phyloP scores from a whole-genome alignment of 2,888 invertebrate genomes.

The Sinohyriopsis cumingii region DNA sequence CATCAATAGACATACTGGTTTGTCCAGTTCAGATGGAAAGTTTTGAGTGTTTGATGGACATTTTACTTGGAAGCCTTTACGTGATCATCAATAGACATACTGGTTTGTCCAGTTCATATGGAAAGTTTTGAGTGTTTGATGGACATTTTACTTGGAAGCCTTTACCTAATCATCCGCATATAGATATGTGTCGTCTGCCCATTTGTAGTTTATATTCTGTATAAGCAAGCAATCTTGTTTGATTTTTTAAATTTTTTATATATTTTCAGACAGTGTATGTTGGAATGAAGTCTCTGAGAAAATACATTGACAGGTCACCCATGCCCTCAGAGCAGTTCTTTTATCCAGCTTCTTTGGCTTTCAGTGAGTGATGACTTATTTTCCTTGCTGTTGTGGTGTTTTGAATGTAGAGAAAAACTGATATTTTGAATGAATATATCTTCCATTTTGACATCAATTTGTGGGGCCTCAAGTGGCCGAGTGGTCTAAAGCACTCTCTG shows the following conservation, averaged over 20 bases:
- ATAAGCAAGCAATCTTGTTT: not conserved
- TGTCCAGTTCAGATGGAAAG: no score
- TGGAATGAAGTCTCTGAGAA: conserved; percentile 45
- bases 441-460: conserved; percentile 2
- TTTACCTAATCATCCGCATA: not conserved
- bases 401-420: conserved; percentile 1
- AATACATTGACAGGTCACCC: conserved; percentile 73
- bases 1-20: no score
- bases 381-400: not conserved
- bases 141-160: no score
- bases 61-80: no score
- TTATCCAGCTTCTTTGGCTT: conserved; percentile 86
- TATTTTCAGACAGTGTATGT: conserved; percentile 56
- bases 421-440: not conserved
- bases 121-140: no score
- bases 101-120: no score
- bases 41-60: no score
- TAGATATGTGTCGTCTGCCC: not conserved
- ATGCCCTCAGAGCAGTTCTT: conserved; percentile 87
- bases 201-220: not conserved
- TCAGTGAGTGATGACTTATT: conserved; percentile 77
- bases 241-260: not conserved
- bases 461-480: no score
- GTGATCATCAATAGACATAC: no score
- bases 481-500: no score